A percentile compares a stretch with the other conserved stretches of the same genome.
These are phyloP conservation scores for Mesocricetus auratus DNA, from an alignment of 2,113 vertebrate genomes.

Conservation along the genomic window DNA sequence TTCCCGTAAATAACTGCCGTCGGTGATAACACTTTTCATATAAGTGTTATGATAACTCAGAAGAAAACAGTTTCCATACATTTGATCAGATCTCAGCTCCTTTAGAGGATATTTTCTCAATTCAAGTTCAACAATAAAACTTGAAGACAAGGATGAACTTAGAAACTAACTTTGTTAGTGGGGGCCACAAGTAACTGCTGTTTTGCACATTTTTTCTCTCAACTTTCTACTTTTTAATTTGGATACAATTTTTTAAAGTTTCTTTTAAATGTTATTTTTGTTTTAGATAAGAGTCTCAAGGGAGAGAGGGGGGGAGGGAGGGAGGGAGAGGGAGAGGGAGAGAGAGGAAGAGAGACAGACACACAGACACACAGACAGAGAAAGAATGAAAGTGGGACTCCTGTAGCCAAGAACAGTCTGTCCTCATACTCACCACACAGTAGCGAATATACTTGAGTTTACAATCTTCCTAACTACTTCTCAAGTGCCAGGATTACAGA, in stretches of 20 bases:
- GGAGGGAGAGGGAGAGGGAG: not conserved
- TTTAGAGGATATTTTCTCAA: conserved; percentile 35
- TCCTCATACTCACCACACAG: not conserved
- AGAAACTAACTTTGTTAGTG: not conserved
- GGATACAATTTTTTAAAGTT: not conserved
- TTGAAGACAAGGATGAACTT: conserved; percentile 1
- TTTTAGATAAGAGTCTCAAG: not conserved
- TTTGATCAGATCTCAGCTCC: conserved; percentile 43
- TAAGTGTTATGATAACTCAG: conserved; percentile 55
- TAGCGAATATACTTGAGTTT: not conserved
- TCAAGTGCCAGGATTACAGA: not conserved
- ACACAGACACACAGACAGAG: no score
- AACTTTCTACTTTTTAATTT: not conserved
- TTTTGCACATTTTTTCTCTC: not conserved
- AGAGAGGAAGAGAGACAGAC: no score
- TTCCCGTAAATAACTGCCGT: conserved; percentile 58
- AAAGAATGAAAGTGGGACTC: no score
- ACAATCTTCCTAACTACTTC: no score
- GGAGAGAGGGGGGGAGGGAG: not conserved
- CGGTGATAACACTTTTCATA: conserved; percentile 17
- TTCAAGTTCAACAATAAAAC: conserved; percentile 10
- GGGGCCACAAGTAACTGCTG: not conserved
- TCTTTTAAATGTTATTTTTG: not conserved
- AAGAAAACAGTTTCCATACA: conserved; percentile 60
- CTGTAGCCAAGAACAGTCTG: not conserved